Percentiles rank a stretch among this genome's conserved stretches.
These are phyloP conservation scores for Microcebus ravelobensis DNA, from an alignment of 2,113 vertebrate species.

Conservation along the genomic window DNA sequence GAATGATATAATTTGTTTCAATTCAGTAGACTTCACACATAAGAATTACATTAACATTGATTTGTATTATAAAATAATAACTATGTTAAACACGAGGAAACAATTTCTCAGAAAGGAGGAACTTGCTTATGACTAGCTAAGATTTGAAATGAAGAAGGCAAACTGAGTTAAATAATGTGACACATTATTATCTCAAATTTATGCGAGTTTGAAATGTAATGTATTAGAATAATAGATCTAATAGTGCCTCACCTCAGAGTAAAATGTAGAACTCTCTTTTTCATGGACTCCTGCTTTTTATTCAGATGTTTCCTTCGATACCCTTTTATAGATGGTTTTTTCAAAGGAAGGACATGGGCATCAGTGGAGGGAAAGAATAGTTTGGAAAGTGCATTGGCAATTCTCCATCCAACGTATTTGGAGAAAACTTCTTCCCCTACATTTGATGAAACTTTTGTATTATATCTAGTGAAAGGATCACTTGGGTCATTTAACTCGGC, in stretches of 20 bases:
- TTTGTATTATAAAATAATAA: not conserved
- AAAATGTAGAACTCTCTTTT: constrained; percentile 10
- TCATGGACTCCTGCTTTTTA: not conserved
- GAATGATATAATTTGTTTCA: not conserved
- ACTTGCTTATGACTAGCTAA: not conserved
- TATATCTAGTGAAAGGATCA: constrained; percentile 67
- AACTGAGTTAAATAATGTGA: not conserved
- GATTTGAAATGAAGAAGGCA: not conserved
- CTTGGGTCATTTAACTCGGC: constrained; percentile 74
- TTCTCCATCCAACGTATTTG: constrained; percentile 66
- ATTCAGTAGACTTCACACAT: not conserved
- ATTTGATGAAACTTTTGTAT: constrained; percentile 46
- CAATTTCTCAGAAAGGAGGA: not conserved
- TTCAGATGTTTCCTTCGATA: not conserved
- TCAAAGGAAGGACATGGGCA: not conserved
- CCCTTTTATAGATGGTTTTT: not conserved
- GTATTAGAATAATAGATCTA: not conserved
- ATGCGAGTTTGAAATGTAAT: not conserved
- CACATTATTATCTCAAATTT: not conserved
- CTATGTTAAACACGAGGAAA: not conserved
- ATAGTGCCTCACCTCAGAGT: constrained; percentile 26
- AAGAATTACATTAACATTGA: not conserved
- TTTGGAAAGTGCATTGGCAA: constrained; percentile 68
- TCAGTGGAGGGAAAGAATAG: constrained; percentile 63
- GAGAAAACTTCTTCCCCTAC: constrained; percentile 20